Conservation (phyloP, 2,113 vertebrate genomes). For the Narcine bancroftii region DNA sequence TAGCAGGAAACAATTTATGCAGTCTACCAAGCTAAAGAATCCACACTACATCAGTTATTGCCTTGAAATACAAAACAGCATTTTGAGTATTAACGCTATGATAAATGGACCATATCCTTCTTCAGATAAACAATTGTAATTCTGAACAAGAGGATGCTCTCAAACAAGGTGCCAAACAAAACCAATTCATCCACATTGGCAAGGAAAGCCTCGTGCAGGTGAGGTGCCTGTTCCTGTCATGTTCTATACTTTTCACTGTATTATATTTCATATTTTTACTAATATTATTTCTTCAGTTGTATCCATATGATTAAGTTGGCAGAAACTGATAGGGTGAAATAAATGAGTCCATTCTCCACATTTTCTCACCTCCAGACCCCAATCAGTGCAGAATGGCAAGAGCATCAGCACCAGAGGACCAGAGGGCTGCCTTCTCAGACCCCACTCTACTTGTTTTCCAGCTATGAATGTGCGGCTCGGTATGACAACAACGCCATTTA, state of each 20-base stretch:
- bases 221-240: neutral
- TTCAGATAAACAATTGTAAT: neutral
- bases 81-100: neutral
- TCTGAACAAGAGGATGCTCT: neutral
- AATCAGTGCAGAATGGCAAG: no score
- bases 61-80: neutral
- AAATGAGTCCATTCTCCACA: neutral
- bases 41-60: neutral
- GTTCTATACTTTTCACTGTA: neutral
- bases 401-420: no score
- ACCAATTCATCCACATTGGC: neutral
- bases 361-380: no score
- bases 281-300: neutral
- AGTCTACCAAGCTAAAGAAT: neutral
- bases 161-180: neutral
- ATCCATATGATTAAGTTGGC: neutral
- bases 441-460: no score
- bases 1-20: neutral
- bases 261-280: neutral
- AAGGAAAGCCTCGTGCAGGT: neutral
- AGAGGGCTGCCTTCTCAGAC: no score
- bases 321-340: neutral
- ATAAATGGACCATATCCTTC: neutral
- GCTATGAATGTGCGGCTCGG: no score
- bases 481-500: no score